Base-by-base conservation (phyloP, 2,888 invertebrate genomes). In the Nowickia ferox region DNA sequence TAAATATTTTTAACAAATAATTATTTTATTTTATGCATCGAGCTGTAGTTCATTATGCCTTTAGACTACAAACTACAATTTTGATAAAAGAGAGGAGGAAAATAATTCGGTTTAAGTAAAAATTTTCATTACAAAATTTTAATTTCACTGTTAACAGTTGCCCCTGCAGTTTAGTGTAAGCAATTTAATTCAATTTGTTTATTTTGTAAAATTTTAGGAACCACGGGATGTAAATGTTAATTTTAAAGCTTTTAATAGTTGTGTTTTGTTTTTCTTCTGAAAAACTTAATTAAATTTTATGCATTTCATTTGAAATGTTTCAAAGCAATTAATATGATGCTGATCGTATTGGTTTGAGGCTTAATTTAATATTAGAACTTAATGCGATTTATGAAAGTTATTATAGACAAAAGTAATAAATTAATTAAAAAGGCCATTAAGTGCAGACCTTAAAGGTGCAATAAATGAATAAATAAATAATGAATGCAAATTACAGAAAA, bases 311-410 rank as follows among this genome's bases (percentile, higher is more conserved):
- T 46, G 55, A 69, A 69, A 61, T 15, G 15, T 8, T 68, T 42
- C 57, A 65, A 55, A 71, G 63, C 71, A 65, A 82, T 82, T 71
- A 76, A 65, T 76, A 71, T 82, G 55, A 63, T 76, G 46, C 38
- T 71, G 65, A 40, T 57, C 11, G 42, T 66, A 40, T 46, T 55
- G 48, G 57, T 57, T 42, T 57, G 46, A 8, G 22, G 2, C 30
- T 71, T 72, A 65, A 68, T 68, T 78, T 40, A 42, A 42, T 74
- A 42, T 44, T 6, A 59, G 42, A 19, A 3, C 38, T 38, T 42
- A 66, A 75, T 75, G 59, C 44, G 22, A 61, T 80, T 81, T 81
- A 68, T 81, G 44, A 53, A 53, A 51, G 30, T 61, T 59, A 59
- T 63, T 44, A 57, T 42, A 9, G 15, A n/a, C 1, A 17, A 59